phyloP scores from a whole-genome alignment of 2,888 invertebrate genomes.

The Gandaritis pyraliata region DNA sequence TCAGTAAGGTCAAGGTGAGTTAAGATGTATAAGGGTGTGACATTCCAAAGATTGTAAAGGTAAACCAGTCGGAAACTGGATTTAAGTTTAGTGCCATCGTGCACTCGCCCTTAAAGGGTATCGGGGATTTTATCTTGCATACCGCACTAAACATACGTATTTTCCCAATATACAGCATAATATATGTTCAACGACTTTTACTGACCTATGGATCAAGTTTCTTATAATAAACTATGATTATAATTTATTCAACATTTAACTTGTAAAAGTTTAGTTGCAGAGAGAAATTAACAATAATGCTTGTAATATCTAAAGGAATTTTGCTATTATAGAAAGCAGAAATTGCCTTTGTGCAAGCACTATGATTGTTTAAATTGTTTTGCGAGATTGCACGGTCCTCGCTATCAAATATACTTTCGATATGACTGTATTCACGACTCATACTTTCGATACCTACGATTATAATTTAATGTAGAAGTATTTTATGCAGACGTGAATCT shows the following conservation, averaged over 20 bases:
- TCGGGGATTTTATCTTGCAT: constrained; percentile 31
- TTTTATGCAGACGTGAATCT: constrained; percentile 1
- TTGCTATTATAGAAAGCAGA: constrained; percentile 32
- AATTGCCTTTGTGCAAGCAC: constrained; percentile 32
- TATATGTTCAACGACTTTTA: constrained; percentile 15
- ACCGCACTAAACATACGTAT: neutral
- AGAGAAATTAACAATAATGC: constrained; percentile 18
- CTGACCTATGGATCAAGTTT: constrained; percentile 5
- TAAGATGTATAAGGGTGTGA: constrained; percentile 42
- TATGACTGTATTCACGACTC: constrained; percentile 27
- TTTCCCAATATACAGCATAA: too few species aligned
- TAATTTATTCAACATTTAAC: constrained; percentile 20
- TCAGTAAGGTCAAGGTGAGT: constrained; percentile 50
- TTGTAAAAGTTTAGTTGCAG: constrained; percentile 15
- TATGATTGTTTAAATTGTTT: constrained; percentile 31
- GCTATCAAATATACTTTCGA: constrained; percentile 26
- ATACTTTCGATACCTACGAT: constrained; percentile 19
- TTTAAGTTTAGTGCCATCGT: constrained; percentile 25
- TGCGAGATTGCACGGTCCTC: constrained; percentile 25
- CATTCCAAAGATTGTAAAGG: constrained; percentile 57
- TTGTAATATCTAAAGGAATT: constrained; percentile 28
- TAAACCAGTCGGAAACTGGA: constrained; percentile 43
- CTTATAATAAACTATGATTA: constrained; percentile 1
- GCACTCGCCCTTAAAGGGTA: constrained; percentile 27
- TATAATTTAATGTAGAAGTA: constrained; percentile 6